Conservation (phyloP, 2,113 vertebrate genomes). For the Eleginops maclovinus region DNA sequence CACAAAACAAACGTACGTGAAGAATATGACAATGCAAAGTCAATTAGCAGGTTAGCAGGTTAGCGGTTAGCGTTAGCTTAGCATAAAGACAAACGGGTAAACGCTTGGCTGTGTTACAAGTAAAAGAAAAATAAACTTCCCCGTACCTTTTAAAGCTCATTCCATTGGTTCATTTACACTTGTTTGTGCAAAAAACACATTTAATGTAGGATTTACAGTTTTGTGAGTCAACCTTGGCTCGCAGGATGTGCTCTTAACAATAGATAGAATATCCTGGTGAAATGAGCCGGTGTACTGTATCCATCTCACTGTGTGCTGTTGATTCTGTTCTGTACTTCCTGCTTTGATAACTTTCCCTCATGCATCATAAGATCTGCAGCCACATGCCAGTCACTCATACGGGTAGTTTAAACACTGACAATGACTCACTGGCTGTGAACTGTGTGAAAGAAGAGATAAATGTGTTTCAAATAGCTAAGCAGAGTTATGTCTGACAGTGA, state of each 20-base stretch:
- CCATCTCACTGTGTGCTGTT: conserved; percentile 57
- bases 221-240: not conserved
- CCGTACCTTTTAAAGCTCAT: not conserved
- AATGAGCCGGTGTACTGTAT: conserved; percentile 44
- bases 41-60: too few species aligned
- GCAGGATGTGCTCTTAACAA: not conserved
- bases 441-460: conserved; percentile 27
- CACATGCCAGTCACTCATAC: conserved; percentile 37
- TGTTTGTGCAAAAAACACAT: too few species aligned
- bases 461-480: not conserved
- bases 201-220: not conserved
- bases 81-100: not conserved
- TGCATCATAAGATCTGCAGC: conserved; percentile 65
- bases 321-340: conserved; percentile 69
- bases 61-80: not conserved
- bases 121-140: not conserved
- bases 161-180: not conserved
- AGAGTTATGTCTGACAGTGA: not conserved
- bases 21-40: too few species aligned
- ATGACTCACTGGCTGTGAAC: conserved; percentile 39
- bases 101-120: not conserved
- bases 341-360: conserved; percentile 75
- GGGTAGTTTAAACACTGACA: conserved; percentile 41
- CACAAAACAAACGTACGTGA: too few species aligned
- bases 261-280: conserved; percentile 13